phyloP scores from a whole-genome alignment of 2,888 invertebrate species.

The Zygaena filipendulae region DNA sequence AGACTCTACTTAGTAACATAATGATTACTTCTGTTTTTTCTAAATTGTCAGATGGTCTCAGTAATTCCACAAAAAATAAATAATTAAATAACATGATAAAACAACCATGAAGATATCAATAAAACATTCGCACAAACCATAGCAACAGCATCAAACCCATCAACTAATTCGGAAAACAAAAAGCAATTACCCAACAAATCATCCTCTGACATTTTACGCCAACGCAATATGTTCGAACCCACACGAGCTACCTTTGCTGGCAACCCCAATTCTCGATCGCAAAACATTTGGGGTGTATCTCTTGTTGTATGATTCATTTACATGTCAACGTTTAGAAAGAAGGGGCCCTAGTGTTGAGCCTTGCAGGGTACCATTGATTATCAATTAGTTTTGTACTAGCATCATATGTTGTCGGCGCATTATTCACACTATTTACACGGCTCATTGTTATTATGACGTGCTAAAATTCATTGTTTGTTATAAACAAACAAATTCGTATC shows the following conservation, averaged over 20 bases:
- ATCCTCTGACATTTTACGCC: conserved; percentile 63
- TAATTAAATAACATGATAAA: too few relatives aligned
- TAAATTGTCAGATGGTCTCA: too few relatives aligned
- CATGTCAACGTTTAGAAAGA: conserved; percentile 36
- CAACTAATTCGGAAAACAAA: conserved; percentile 41
- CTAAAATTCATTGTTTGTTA: conserved; percentile 31
- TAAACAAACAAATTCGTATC: too few relatives aligned
- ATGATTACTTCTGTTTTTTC: too few relatives aligned
- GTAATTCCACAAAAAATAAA: too few relatives aligned
- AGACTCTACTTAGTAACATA: too few relatives aligned
- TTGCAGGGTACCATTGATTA: conserved; percentile 55
- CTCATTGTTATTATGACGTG: conserved; percentile 43
- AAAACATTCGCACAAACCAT: conserved; percentile 40
- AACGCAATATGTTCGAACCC: conserved; percentile 61
- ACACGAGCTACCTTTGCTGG: conserved; percentile 35
- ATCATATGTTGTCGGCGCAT: conserved; percentile 54
- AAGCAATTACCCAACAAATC: conserved; percentile 66
- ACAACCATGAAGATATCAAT: too few relatives aligned
- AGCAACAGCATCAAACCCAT: conserved; percentile 44
- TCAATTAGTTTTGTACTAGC: conserved; percentile 64
- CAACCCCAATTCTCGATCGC: conserved; percentile 28
- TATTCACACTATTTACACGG: conserved; percentile 64
- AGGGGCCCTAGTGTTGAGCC: conserved; percentile 36
- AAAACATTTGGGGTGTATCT: conserved; percentile 35
- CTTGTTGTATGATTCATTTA: conserved; percentile 53